These are phyloP conservation scores for Chlorospingus flavigularis DNA, from an alignment of 2,797 vertebrate genomes.

Conservation along the genomic window DNA sequence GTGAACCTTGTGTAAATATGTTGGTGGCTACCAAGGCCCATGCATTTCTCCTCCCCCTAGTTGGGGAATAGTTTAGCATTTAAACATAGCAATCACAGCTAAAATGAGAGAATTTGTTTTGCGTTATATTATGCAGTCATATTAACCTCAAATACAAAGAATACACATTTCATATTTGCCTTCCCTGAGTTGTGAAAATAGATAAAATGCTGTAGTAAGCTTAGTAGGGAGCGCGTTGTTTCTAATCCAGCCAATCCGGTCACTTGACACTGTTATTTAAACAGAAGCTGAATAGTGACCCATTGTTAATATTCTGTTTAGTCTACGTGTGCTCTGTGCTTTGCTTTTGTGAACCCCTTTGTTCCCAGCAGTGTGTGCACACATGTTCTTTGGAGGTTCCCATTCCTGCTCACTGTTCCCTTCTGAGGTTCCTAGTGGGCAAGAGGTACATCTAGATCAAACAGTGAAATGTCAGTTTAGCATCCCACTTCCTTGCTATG, in stretches of 20 bases:
- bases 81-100: neutral
- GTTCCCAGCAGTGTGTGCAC: accelerated
- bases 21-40: neutral
- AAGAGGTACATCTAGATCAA: neutral
- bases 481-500: neutral
- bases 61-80: neutral
- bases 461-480: neutral
- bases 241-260: neutral
- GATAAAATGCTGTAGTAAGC: neutral
- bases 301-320: conserved; percentile 1
- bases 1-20: neutral
- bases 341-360: neutral
- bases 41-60: neutral
- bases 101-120: neutral
- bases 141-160: neutral
- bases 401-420: neutral
- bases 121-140: neutral
- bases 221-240: neutral
- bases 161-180: neutral
- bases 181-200: neutral
- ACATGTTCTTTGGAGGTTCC: accelerated
- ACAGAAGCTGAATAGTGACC: conserved; percentile 8
- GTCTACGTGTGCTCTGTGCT: neutral
- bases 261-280: conserved; percentile 16
- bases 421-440: neutral